phyloP scores from a whole-genome alignment of 2,113 vertebrate genomes.

The Lepisosteus osseus region DNA sequence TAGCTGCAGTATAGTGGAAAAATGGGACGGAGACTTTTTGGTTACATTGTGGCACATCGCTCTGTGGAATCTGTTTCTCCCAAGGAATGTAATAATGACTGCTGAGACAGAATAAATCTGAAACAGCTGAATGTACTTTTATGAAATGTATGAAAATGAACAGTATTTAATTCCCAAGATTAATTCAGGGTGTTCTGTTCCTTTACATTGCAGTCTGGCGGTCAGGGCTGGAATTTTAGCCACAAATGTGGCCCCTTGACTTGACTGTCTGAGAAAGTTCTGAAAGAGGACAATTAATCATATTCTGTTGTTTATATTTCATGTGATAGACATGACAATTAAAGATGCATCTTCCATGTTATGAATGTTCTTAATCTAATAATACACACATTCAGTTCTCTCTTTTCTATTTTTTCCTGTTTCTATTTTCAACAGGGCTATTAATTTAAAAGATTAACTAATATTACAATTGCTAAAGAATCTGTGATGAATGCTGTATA shows the following conservation, averaged over 20 bases:
- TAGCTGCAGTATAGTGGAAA: not conserved
- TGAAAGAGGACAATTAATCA: no score
- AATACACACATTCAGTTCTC: not conserved
- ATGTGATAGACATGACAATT: no score
- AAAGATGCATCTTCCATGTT: no score
- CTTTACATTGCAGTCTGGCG: not conserved
- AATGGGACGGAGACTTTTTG: slow-evolving; percentile 12
- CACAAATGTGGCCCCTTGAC: no score
- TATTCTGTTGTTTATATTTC: no score
- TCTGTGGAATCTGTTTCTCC: not conserved
- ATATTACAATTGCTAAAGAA: no score
- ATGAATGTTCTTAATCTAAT: not conserved
- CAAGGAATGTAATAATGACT: slow-evolving; percentile 15
- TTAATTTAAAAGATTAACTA: no score
- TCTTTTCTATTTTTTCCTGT: not conserved
- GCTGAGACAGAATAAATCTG: slow-evolving; percentile 4
- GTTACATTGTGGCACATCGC: slow-evolving; percentile 22
- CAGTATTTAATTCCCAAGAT: not conserved
- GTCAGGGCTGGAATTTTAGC: not conserved
- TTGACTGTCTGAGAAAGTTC: no score
- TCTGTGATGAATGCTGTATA: no score
- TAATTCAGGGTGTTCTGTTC: not conserved
- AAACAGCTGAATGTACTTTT: not conserved
- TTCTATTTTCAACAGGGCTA: not conserved
- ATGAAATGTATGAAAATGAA: not conserved